A percentile compares a stretch with the other conserved stretches of the same genome.
Conservation (phyloP, 2,797 vertebrate species). For the Uromys caudimaculatus region DNA sequence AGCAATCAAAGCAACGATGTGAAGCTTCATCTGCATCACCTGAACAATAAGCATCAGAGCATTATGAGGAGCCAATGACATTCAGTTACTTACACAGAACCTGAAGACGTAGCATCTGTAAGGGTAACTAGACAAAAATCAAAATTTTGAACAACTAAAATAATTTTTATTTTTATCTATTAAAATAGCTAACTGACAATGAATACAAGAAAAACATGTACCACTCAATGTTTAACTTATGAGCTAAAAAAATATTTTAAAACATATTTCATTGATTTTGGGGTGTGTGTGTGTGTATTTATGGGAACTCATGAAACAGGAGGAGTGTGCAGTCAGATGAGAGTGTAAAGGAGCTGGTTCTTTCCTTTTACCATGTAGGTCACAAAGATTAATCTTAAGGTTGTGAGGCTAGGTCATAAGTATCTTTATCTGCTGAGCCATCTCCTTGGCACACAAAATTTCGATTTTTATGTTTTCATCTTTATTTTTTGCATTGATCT, state of each 20-base stretch:
- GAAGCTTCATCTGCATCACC: slow-evolving; percentile 99
- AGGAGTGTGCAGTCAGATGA: too few relatives aligned
- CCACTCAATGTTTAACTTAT: background rate
- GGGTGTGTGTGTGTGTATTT: too few relatives aligned
- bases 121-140: slow-evolving; percentile 12
- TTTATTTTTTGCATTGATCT: background rate
- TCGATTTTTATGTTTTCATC: background rate
- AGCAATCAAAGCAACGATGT: slow-evolving; percentile 94
- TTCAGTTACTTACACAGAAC: slow-evolving; percentile 4
- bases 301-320: background rate
- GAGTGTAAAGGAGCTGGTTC: background rate
- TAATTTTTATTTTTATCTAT: slow-evolving; percentile 50
- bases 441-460: background rate
- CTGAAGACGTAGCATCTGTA: background rate
- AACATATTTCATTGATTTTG: background rate
- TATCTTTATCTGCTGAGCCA: background rate
- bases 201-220: slow-evolving; percentile 20
- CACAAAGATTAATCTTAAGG: background rate
- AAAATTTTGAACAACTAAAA: slow-evolving; percentile 48
- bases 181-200: background rate
- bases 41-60: slow-evolving; percentile 77
- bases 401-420: background rate
- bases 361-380: background rate
- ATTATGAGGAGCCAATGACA: slow-evolving; percentile 34
- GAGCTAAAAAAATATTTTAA: background rate